These are phyloP conservation scores for Theodoxus fluviatilis DNA, from an alignment of 2,888 invertebrate genomes.

Conservation along the genomic window DNA sequence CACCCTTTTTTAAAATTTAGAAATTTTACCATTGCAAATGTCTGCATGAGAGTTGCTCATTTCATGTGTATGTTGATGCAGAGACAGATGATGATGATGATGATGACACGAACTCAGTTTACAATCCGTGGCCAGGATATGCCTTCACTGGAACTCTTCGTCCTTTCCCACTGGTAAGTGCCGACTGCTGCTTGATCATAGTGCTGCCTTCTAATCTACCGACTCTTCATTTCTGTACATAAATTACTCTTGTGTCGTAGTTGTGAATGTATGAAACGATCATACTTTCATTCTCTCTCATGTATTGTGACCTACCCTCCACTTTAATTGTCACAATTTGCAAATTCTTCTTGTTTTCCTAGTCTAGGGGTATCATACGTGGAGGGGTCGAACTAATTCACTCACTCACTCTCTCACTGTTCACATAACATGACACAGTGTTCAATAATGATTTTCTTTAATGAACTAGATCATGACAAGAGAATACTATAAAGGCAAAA, in stretches of 20 bases:
- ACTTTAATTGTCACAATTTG: neutral
- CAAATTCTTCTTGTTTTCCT: conserved; percentile 3
- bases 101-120: conserved; percentile 45
- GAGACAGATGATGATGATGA: conserved; percentile 39
- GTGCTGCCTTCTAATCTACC: too few species aligned
- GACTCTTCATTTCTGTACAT: too few species aligned
- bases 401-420: too few species aligned
- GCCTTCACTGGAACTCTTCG: conserved; percentile 74
- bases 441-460: too few species aligned
- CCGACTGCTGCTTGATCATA: neutral
- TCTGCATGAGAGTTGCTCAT: neutral
- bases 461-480: too few species aligned
- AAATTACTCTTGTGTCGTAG: neutral
- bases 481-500: too few species aligned
- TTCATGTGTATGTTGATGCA: conserved; percentile 26
- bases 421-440: too few species aligned
- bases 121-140: conserved; percentile 70
- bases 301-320: conserved; percentile 20
- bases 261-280: neutral
- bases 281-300: neutral
- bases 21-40: too few species aligned
- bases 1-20: too few species aligned
- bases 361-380: too few species aligned
- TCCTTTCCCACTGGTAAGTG: conserved; percentile 68
- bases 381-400: too few species aligned